A percentile compares a stretch with the other conserved stretches of the same genome.
phyloP scores from a whole-genome alignment of 2,797 vertebrate species.

The Potorous gilbertii region DNA sequence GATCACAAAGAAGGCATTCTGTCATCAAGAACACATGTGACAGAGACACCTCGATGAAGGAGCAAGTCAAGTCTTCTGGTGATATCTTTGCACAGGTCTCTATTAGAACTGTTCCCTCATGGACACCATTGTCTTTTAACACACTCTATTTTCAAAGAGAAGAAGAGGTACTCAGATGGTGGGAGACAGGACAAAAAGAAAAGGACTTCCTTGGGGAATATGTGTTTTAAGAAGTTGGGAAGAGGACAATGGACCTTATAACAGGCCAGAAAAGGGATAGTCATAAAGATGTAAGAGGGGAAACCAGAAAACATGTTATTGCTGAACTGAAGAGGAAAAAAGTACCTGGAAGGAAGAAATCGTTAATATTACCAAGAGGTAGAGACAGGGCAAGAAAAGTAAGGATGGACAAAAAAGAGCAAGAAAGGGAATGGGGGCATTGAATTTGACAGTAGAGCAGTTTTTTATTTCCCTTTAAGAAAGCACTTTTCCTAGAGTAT shows the following conservation, averaged over 20 bases:
- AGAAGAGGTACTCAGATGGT: not conserved
- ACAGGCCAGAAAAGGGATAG: not conserved
- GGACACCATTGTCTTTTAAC: not conserved
- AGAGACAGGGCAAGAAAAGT: not conserved
- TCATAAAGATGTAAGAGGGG: too few species aligned
- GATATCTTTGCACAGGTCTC: not conserved
- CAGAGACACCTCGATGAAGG: not conserved
- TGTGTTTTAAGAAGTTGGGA: not conserved
- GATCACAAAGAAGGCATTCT: not conserved
- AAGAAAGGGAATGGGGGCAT: not conserved
- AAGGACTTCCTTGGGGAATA: not conserved
- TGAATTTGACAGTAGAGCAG: not conserved
- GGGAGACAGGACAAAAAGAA: not conserved
- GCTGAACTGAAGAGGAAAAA: not conserved
- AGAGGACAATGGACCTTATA: not conserved
- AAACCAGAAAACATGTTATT: not conserved
- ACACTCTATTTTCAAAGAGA: not conserved
- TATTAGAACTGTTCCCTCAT: not conserved
- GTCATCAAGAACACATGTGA: not conserved
- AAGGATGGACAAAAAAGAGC: not conserved
- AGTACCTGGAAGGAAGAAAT: not conserved
- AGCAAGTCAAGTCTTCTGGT: not conserved
- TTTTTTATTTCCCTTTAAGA: not conserved
- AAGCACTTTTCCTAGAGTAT: not conserved
- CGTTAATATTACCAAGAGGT: not conserved